Evolutionary conservation across 2,797 vertebrate species (phyloP).

Genomic region (Sebastes umbrosus): DNA sequence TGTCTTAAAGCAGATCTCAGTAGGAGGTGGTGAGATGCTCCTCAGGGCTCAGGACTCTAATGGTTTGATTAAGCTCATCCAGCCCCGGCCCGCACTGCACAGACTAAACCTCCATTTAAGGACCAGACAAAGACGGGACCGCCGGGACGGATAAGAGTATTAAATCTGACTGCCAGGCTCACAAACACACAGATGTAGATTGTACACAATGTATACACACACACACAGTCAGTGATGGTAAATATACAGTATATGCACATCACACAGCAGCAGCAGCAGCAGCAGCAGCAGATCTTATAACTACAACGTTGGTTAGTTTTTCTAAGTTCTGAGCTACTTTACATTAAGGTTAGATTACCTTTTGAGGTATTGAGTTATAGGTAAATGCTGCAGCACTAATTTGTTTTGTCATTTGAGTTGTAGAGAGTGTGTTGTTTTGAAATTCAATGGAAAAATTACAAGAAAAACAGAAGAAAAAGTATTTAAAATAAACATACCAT

Average conservation of each 20-base stretch:
- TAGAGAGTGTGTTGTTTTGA: not conserved
- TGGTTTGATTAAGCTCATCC: slow-evolving; percentile 86
- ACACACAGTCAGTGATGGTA: not conserved
- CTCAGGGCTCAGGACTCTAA: slow-evolving; percentile 82
- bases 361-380: not conserved
- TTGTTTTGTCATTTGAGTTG: not conserved
- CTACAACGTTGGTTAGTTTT: not conserved
- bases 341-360: not conserved
- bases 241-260: not conserved
- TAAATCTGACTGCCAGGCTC: slow-evolving; percentile 69
- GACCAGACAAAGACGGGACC: slow-evolving; percentile 85
- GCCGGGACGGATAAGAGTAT: slow-evolving; percentile 76
- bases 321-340: not conserved
- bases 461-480: not conserved
- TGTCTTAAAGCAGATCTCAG: slow-evolving; percentile 77
- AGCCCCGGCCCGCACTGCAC: slow-evolving; percentile 58
- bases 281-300: not conserved
- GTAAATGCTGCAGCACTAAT: not conserved
- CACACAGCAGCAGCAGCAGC: slow-evolving; percentile 1
- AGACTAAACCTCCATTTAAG: slow-evolving; percentile 90
- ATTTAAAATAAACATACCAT: not conserved
- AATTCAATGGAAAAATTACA: not conserved
- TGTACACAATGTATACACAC: slow-evolving; percentile 27
- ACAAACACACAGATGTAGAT: slow-evolving; percentile 60
- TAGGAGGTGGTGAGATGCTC: slow-evolving; percentile 75